Percentiles rank a stretch among this genome's conserved stretches.
phyloP scores from a whole-genome alignment of 2,797 vertebrate genomes.

The Lacerta agilis region DNA sequence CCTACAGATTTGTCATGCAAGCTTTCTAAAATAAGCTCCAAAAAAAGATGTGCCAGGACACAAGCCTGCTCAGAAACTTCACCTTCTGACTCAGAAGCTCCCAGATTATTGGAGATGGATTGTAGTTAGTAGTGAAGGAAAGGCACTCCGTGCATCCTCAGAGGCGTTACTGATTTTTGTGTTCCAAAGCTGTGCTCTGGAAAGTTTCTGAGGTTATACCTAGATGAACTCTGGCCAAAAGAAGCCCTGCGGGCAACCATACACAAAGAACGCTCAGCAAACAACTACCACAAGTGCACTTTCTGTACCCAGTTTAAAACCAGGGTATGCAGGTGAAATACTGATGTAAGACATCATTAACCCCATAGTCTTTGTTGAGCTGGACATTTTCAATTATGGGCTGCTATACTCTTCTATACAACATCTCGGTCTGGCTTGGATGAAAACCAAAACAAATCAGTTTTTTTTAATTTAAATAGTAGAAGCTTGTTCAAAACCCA shows the following conservation, averaged over 20 bases:
- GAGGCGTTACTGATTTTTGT: background rate
- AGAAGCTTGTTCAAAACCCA: background rate
- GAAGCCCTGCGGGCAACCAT: background rate
- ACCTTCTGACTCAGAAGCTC: background rate
- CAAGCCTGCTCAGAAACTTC: background rate
- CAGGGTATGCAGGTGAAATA: background rate
- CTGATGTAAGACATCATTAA: background rate
- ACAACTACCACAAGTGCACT: background rate
- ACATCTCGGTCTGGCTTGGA: background rate
- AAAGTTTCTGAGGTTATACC: background rate
- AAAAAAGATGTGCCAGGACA: too few species aligned
- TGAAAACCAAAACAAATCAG: constrained; percentile 1
- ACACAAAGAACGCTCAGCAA: background rate
- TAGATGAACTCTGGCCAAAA: background rate
- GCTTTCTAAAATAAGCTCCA: background rate
- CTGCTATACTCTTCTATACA: background rate
- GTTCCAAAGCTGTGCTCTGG: background rate
- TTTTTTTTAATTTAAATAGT: background rate
- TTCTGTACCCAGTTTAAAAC: background rate
- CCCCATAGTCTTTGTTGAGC: constrained; percentile 10
- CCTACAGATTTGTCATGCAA: background rate
- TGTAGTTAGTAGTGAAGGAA: background rate
- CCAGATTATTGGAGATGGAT: background rate
- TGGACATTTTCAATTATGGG: background rate
- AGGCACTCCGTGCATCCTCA: background rate